phyloP scores from a whole-genome alignment of 2,113 vertebrate genomes.

The Rallus limicola region DNA sequence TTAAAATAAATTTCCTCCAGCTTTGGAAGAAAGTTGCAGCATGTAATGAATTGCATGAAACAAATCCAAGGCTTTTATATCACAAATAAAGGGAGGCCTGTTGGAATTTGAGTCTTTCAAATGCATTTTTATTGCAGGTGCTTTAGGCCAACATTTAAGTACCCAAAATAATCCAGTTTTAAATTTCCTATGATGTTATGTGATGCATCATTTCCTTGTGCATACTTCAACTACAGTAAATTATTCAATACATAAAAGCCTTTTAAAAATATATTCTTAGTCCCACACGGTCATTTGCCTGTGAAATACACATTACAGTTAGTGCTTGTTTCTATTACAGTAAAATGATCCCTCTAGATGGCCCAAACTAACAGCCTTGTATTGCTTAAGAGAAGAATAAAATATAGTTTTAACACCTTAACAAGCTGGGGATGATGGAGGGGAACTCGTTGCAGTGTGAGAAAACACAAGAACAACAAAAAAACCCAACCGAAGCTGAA shows the following conservation, averaged over 20 bases:
- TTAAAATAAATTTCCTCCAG: background rate
- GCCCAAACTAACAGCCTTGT: background rate
- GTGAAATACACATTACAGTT: background rate
- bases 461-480: background rate
- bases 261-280: background rate
- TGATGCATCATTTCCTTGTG: background rate
- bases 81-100: background rate
- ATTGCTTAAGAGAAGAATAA: background rate
- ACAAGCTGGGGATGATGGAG: background rate
- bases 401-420: background rate
- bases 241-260: background rate
- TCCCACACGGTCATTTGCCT: background rate
- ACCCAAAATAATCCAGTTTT: background rate
- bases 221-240: slow-evolving; percentile 1
- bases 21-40: background rate
- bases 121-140: background rate
- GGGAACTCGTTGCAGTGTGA: background rate
- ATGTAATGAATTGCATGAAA: background rate
- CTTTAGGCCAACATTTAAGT: background rate
- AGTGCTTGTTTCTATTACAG: background rate
- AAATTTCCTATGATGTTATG: background rate
- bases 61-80: background rate
- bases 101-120: background rate
- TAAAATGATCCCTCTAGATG: background rate
- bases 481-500: background rate